Percentiles rank a stretch among this genome's conserved stretches.
These are phyloP conservation scores for Pseudopodoces humilis DNA, from an alignment of 2,113 vertebrate species.

Conservation along the genomic window DNA sequence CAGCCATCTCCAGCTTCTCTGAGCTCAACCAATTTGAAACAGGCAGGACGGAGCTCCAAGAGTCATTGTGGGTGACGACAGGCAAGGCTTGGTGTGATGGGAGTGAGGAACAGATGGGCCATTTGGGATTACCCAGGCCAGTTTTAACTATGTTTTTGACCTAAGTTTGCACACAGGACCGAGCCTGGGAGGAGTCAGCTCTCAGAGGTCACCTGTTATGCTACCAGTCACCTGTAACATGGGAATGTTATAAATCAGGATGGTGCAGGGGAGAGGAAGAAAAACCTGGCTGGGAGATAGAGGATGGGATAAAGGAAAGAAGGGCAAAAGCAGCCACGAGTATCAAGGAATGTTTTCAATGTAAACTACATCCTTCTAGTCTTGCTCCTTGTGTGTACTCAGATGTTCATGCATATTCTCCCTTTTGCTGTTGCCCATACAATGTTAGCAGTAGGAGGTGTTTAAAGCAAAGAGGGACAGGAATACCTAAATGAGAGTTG, in stretches of 20 bases:
- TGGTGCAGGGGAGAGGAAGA: neutral
- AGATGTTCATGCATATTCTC: neutral
- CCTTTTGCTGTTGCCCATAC: neutral
- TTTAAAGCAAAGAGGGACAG: neutral
- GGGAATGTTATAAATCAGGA: neutral
- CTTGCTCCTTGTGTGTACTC: neutral
- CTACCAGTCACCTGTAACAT: neutral
- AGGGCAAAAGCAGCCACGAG: neutral
- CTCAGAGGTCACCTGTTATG: neutral
- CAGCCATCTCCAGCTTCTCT: neutral
- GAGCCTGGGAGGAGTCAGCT: neutral
- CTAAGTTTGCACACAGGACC: neutral
- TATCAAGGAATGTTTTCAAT: neutral
- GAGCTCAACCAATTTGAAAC: neutral
- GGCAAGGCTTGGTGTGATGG: neutral
- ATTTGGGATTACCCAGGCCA: neutral
- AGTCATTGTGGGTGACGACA: neutral
- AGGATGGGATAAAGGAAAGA: neutral
- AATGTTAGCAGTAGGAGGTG: rapidly evolving
- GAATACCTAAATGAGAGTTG: neutral
- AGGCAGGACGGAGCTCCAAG: neutral
- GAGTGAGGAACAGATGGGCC: neutral
- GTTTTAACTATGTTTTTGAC: neutral
- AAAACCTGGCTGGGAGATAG: neutral
- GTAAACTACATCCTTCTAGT: neutral